Evolutionary conservation across 1,140 invertebrate genomes (phyloP), one percentile per base, ranked within the genome.

Genomic region (Himalopsyche phryganea): DNA sequence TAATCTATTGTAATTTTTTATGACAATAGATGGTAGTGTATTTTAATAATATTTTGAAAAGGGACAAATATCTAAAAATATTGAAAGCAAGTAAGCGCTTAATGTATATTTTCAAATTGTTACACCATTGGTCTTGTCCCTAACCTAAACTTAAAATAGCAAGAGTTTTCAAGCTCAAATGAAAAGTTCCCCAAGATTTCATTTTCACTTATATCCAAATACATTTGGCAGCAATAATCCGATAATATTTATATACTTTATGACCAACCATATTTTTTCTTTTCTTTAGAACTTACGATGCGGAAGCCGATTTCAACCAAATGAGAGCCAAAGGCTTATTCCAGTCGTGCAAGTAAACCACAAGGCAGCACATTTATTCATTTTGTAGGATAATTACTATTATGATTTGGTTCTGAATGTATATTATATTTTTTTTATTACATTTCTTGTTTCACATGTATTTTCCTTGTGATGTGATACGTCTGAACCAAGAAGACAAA

Each of bases 291-390:
- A 79, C 68, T 47, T 81, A 81, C 53, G 79, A 82, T 64, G 79
- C 77, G 10, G 76, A 82, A 56, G 80, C 80, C 68, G 78, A 78
- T 48, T 82, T 81, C 57, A 74, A 81, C 63, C 72, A 71, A 50
- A 81, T 82, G 72, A 75, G 71, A 60, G 63, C 70, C 58, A 80
- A 80, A 67, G 80, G 80, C 33, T 66, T 81, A 5, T 82, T 82
- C 74, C 76, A 80, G 65, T 81, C 80, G 1, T 64, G 61, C 45
- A 20, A 53, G 40, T 49, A 49, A 38, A 45, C 10, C 23, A 6
- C 15, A 1, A n/a, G 23, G 3, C 3, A 6, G 1, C 17, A 17
- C 15, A 40, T n/a, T 15, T 40, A 2, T 40, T 13, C n/a, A n/a
- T 40, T 15, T 40, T 13, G 38, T 15, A 40, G 23, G 23, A 28